These are phyloP conservation scores for Eurypyga helias DNA, from an alignment of 2,113 vertebrate genomes.

Conservation along the genomic window DNA sequence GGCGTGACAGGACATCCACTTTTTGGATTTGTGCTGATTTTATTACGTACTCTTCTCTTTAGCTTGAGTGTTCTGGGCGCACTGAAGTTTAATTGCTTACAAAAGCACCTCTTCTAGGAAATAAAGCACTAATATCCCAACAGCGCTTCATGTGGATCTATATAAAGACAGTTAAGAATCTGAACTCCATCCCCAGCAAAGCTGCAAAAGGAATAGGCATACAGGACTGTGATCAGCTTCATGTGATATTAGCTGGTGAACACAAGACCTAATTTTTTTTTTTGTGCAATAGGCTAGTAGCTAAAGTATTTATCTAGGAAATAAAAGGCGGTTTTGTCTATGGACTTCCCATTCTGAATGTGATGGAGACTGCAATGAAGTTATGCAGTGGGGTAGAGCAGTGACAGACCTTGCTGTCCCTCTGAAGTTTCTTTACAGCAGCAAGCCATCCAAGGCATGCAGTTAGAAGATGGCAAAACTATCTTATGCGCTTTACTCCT, in stretches of 20 bases:
- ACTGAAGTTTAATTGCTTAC: not conserved
- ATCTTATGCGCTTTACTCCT: not conserved
- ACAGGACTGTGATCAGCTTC: not conserved
- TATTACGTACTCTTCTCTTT: not conserved
- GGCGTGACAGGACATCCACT: not conserved
- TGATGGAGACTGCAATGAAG: not conserved
- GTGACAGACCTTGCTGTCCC: not conserved
- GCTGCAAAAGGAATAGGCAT: not conserved
- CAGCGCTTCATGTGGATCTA: not conserved
- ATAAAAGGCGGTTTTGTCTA: not conserved
- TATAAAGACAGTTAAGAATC: not conserved
- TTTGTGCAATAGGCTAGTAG: not conserved
- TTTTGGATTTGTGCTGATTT: not conserved
- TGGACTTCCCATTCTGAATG: not conserved
- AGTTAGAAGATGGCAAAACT: not conserved
- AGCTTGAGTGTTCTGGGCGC: not conserved
- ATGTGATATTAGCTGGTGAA: not conserved
- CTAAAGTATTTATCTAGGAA: not conserved
- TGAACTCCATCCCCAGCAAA: not conserved
- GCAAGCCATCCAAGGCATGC: not conserved
- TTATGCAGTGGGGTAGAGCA: not conserved
- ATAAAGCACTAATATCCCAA: not conserved
- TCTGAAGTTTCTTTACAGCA: not conserved
- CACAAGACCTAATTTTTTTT: not conserved
- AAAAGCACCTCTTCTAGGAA: not conserved